Conservation (phyloP, 2,797 vertebrate species). For the Phrynocephalus vlangalii region DNA sequence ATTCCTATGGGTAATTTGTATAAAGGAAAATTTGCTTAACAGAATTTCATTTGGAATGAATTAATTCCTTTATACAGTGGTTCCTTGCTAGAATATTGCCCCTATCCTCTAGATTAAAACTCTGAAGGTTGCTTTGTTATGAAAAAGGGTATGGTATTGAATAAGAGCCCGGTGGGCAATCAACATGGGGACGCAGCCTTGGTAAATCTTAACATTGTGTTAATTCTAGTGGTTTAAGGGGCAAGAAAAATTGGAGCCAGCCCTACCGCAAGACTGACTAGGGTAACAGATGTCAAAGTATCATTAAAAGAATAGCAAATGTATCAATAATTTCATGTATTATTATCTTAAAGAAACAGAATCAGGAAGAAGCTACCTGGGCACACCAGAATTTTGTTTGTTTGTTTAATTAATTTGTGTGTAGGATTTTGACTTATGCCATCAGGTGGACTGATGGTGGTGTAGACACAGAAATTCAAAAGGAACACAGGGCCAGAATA, state of each 20-base stretch:
- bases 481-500: background rate
- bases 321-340: background rate
- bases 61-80: background rate
- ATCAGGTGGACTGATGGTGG: background rate
- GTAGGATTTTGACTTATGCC: background rate
- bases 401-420: background rate
- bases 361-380: background rate
- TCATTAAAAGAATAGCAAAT: background rate
- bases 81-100: constrained; percentile 13
- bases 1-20: too few relatives aligned
- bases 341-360: background rate
- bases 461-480: background rate
- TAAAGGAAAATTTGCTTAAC: too few relatives aligned
- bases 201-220: background rate
- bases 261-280: background rate
- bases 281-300: background rate
- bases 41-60: too few relatives aligned
- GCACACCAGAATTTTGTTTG: too few relatives aligned
- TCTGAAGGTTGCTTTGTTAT: constrained; percentile 28
- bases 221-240: background rate
- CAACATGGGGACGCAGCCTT: background rate
- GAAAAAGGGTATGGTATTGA: background rate
- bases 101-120: background rate
- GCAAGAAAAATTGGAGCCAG: background rate
- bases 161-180: constrained; percentile 13